A percentile compares a stretch with the other conserved stretches of the same genome.
Evolutionary conservation across 2,113 vertebrate species (phyloP).

Genomic region (Trinectes maculatus): DNA sequence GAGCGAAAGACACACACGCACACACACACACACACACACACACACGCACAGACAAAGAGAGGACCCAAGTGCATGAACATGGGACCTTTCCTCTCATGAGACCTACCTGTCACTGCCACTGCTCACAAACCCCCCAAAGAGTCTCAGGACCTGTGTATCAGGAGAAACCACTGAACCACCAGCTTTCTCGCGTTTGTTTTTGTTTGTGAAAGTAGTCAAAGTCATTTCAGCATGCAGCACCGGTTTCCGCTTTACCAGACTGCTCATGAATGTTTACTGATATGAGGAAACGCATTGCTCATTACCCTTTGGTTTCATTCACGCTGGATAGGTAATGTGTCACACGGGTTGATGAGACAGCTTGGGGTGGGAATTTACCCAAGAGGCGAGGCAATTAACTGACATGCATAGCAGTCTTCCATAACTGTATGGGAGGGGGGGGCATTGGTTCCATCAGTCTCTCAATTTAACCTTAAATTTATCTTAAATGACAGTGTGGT

Average conservation of each 20-base stretch:
- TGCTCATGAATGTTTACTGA: constrained; percentile 47
- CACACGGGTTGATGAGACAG: constrained; percentile 50
- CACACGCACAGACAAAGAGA: not conserved
- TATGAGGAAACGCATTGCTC: constrained; percentile 53
- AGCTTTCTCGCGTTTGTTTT: constrained; percentile 14
- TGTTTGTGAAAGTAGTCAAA: constrained; percentile 33
- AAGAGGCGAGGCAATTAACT: constrained; percentile 62
- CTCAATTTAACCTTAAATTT: constrained; percentile 36
- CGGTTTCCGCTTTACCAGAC: constrained; percentile 26
- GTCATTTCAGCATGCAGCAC: constrained; percentile 21
- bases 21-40: not conserved
- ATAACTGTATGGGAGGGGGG: constrained; percentile 33
- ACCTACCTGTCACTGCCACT: constrained; percentile 24
- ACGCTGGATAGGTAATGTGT: constrained; percentile 56
- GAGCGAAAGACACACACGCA: not conserved
- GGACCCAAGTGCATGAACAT: constrained; percentile 29
- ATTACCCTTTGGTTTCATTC: constrained; percentile 66
- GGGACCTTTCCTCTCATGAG: constrained; percentile 39
- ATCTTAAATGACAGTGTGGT: constrained; percentile 54
- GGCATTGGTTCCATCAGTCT: constrained; percentile 12
- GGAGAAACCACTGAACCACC: constrained; percentile 17
- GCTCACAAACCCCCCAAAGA: constrained; percentile 8
- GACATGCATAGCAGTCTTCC: constrained; percentile 38
- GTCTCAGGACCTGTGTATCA: not conserved
- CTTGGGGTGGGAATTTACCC: constrained; percentile 43